Evolutionary conservation across 2,797 vertebrate species (phyloP).

Genomic region (Cryptoblepharus egeriae): DNA sequence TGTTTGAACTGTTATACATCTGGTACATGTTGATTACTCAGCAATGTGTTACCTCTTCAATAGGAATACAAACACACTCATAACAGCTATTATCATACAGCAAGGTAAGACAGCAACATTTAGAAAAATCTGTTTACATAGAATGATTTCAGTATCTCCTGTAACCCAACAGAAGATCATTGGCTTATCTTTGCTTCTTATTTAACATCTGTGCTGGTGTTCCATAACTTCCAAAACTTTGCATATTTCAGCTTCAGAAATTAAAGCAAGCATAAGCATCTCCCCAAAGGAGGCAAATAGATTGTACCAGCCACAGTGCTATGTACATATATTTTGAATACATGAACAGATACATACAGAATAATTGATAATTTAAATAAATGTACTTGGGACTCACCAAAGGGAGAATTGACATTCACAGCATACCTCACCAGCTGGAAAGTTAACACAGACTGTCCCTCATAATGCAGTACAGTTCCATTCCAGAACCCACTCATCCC

Average conservation of each 20-base stretch:
- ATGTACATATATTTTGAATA: background rate
- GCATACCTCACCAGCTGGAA: background rate
- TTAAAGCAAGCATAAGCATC: conserved; percentile 20
- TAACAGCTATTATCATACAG: conserved; percentile 65
- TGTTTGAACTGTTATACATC: conserved; percentile 66
- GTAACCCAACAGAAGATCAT: conserved; percentile 43
- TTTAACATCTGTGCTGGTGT: conserved; percentile 66
- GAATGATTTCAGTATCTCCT: conserved; percentile 37
- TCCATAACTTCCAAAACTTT: conserved; percentile 37
- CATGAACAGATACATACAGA: background rate
- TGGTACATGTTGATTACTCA: conserved; percentile 65
- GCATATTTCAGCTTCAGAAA: conserved; percentile 30
- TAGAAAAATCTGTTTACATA: conserved; percentile 49
- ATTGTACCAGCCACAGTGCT: background rate
- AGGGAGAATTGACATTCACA: background rate
- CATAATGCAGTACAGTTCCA: no score
- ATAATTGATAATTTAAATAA: background rate
- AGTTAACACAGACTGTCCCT: no score
- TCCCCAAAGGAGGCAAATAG: conserved; percentile 13
- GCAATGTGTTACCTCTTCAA: conserved; percentile 61
- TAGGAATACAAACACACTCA: conserved; percentile 55
- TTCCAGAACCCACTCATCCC: no score
- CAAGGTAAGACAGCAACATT: conserved; percentile 57
- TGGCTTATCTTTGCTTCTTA: conserved; percentile 46
- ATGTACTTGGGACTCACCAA: background rate